Percentiles rank a stretch among this genome's conserved stretches.
Conservation (phyloP, 1,140 invertebrate species). For the Platyscapa corneri region DNA sequence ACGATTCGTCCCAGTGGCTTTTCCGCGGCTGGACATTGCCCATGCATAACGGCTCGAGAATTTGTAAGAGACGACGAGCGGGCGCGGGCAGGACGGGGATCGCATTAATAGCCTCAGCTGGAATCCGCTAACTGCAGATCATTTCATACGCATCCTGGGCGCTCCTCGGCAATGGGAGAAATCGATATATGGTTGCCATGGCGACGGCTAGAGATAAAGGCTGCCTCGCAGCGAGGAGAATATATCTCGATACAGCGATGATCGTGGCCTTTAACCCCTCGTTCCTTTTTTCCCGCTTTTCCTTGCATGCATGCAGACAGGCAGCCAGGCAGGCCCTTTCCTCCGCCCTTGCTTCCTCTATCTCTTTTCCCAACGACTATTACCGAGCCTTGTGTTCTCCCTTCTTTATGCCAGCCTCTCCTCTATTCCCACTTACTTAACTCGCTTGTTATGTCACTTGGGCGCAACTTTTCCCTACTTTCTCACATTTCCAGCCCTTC, state of each 20-base stretch:
- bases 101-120: constrained; percentile 41
- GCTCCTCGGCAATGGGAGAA: constrained; percentile 26
- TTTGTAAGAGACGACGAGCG: background rate
- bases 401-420: background rate
- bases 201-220: constrained; percentile 8
- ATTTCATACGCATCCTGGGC: background rate
- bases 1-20: background rate
- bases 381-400: background rate
- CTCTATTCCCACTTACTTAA: background rate
- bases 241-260: constrained; percentile 44
- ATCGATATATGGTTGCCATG: constrained; percentile 49
- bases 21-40: background rate
- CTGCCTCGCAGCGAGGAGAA: constrained; percentile 9
- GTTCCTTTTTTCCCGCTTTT: background rate
- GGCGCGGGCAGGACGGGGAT: background rate
- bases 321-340: background rate
- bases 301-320: too few species aligned
- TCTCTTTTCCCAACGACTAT: background rate
- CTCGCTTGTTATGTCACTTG: background rate
- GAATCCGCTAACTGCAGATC: constrained; percentile 31
- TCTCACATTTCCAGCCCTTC: background rate
- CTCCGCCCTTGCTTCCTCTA: background rate
- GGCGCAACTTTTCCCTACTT: background rate
- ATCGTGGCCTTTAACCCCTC: constrained; percentile 33
- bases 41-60: background rate